Evolutionary conservation across 2,113 vertebrate genomes (phyloP).

Genomic region (Phrynosoma platyrhinos): DNA sequence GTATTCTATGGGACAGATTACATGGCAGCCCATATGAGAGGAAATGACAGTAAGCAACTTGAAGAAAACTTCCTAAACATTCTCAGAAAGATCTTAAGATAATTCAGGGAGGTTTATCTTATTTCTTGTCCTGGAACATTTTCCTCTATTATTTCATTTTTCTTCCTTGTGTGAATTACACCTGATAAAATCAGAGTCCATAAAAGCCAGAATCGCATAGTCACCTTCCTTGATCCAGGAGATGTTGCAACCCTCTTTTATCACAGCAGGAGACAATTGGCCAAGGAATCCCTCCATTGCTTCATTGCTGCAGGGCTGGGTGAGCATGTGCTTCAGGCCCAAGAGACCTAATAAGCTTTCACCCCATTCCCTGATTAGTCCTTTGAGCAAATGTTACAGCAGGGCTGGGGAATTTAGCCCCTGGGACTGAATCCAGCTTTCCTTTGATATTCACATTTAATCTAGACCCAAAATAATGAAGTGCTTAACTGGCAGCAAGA

Average conservation of each 20-base stretch:
- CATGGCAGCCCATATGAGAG: neutral
- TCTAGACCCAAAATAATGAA: too few relatives aligned
- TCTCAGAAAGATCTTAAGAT: too few relatives aligned
- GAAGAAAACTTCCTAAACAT: too few relatives aligned
- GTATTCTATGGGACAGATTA: neutral
- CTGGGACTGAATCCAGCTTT: too few relatives aligned
- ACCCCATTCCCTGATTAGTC: too few relatives aligned
- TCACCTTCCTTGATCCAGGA: neutral
- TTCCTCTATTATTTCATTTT: neutral
- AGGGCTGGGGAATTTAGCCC: neutral
- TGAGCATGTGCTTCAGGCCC: slow-evolving; percentile 44
- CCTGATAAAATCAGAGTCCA: neutral
- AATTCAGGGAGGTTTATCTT: neutral
- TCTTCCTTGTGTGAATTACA: neutral
- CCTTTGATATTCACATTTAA: too few relatives aligned
- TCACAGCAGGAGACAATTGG: neutral
- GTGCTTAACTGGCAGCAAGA: too few relatives aligned
- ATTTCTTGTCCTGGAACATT: neutral
- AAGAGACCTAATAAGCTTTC: slow-evolving; percentile 35
- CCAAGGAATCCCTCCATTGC: neutral
- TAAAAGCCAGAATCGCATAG: neutral
- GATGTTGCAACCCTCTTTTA: neutral
- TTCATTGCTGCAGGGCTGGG: slow-evolving; percentile 10
- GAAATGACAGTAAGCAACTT: neutral
- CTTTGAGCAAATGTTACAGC: too few relatives aligned